These are phyloP conservation scores for Maniola jurtina DNA, from an alignment of 1,140 invertebrate genomes.

Conservation along the genomic window DNA sequence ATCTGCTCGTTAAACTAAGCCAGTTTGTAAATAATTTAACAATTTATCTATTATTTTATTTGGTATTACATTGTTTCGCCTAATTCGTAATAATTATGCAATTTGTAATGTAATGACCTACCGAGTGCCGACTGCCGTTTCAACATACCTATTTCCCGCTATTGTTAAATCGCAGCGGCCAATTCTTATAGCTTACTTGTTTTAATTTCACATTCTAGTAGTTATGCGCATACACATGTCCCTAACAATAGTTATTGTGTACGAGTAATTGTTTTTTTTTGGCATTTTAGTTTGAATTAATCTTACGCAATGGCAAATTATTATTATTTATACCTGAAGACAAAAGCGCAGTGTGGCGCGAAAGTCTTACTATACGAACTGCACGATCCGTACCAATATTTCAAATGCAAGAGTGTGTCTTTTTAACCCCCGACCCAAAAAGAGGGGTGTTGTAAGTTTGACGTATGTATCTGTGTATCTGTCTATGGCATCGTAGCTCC, in stretches of 20 bases:
- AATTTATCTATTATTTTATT: slow-evolving; percentile 14
- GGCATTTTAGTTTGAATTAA: not conserved
- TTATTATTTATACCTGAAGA: too few species aligned
- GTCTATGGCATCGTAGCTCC: too few species aligned
- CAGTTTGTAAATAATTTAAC: not conserved
- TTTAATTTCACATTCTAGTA: slow-evolving; percentile 14
- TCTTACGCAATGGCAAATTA: too few species aligned
- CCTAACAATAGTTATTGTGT: slow-evolving; percentile 7
- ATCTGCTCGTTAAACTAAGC: too few species aligned
- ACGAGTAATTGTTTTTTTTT: not conserved
- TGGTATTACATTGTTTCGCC: slow-evolving; percentile 20
- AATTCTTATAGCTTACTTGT: slow-evolving; percentile 11
- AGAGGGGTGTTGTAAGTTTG: too few species aligned
- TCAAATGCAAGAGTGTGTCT: too few species aligned
- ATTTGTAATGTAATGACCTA: slow-evolving; percentile 22
- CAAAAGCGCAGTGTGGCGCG: too few species aligned
- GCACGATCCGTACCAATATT: too few species aligned
- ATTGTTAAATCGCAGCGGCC: slow-evolving; percentile 19
- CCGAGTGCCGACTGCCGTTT: slow-evolving; percentile 18
- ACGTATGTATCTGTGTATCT: too few species aligned
- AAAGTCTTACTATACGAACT: too few species aligned
- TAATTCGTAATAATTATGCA: slow-evolving; percentile 21
- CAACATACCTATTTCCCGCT: slow-evolving; percentile 26
- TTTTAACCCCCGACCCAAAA: too few species aligned
- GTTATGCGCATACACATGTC: not conserved